These are phyloP conservation scores for Limenitis camilla DNA, from an alignment of 2,888 invertebrate species.

Conservation along the genomic window DNA sequence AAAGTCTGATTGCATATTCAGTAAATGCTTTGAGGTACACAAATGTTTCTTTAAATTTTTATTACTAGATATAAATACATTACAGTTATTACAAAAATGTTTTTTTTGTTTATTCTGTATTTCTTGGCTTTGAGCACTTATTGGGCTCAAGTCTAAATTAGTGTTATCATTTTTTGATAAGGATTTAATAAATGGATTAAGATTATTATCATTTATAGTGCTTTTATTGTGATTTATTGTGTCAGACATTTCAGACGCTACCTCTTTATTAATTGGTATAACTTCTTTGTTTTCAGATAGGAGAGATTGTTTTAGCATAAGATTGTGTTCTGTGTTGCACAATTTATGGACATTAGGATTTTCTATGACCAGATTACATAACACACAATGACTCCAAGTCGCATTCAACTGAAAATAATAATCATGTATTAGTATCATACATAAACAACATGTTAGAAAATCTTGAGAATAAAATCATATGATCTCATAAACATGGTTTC, in stretches of 20 bases:
- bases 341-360: neutral
- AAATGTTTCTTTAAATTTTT: slow-evolving; percentile 2
- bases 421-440: neutral
- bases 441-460: neutral
- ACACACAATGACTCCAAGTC: neutral
- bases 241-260: too few relatives aligned
- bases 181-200: too few relatives aligned
- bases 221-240: too few relatives aligned
- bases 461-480: neutral
- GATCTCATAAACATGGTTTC: too few relatives aligned
- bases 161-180: neutral
- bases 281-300: neutral
- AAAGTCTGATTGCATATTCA: slow-evolving; percentile 6
- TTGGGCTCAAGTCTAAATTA: neutral
- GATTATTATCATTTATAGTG: too few relatives aligned
- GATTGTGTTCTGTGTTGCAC: neutral
- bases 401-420: neutral
- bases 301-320: neutral
- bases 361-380: neutral
- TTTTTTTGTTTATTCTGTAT: neutral
- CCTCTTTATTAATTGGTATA: neutral
- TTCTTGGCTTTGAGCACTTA: neutral
- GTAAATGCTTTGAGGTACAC: slow-evolving; percentile 1
- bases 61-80: slow-evolving; percentile 1
- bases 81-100: slow-evolving; percentile 10